Percentiles rank a stretch among this genome's conserved stretches.
These are phyloP conservation scores for Coenobita brevimanus DNA, from an alignment of 1,140 invertebrate species.

Conservation along the genomic window DNA sequence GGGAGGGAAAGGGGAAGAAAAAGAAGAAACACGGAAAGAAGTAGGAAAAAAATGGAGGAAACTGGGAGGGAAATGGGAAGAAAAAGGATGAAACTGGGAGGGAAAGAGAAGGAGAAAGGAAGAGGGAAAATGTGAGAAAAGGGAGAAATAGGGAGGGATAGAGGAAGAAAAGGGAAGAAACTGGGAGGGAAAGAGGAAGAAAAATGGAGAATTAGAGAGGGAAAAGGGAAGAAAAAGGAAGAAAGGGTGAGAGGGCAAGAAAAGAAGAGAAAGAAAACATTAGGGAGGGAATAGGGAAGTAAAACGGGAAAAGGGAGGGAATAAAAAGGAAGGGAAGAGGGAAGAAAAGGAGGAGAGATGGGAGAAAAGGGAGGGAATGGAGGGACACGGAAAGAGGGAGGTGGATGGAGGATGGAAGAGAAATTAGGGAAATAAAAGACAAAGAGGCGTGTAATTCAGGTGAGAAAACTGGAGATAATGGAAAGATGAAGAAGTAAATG, in stretches of 20 bases:
- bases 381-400: not conserved
- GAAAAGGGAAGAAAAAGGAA: not conserved
- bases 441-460: not conserved
- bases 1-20: not conserved
- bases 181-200: not conserved
- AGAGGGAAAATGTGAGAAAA: not conserved
- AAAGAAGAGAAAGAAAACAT: not conserved
- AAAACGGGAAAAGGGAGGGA: not conserved
- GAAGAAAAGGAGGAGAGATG: not conserved
- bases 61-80: not conserved
- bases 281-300: not conserved
- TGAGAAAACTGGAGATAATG: not conserved
- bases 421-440: not conserved
- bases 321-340: not conserved
- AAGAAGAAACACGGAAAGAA: not conserved
- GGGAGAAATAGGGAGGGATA: not conserved
- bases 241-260: not conserved
- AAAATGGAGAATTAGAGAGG: too few relatives aligned
- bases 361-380: too few relatives aligned
- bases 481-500: not conserved
- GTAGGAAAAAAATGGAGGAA: not conserved
- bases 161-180: not conserved
- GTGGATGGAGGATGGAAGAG: not conserved
- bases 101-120: too few relatives aligned
- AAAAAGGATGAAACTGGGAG: too few relatives aligned